Evolutionary conservation across 2,797 vertebrate genomes (phyloP).

Genomic region (Parauchenoglanis ngamensis): DNA sequence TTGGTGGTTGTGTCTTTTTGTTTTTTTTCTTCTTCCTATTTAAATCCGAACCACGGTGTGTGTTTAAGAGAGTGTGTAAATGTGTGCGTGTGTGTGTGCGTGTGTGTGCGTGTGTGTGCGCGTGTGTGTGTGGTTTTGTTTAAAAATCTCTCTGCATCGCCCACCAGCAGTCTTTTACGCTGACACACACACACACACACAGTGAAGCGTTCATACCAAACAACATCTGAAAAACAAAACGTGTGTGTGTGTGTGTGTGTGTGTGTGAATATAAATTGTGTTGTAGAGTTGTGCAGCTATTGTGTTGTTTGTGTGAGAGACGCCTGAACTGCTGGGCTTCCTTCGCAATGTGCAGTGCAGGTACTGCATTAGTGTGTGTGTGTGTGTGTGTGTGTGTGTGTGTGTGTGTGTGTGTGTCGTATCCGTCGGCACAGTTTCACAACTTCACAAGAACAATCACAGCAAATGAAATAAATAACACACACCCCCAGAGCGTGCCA

Average conservation of each 20-base stretch:
- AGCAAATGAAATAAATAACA: conserved; percentile 37
- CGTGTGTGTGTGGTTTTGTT: conserved; percentile 16
- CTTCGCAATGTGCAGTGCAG: conserved; percentile 83
- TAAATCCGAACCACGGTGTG: conserved; percentile 67
- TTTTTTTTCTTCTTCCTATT: conserved; percentile 57
- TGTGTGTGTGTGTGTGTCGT: conserved; percentile 40
- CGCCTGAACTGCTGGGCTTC: conserved; percentile 82
- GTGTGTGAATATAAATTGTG: conserved; percentile 56
- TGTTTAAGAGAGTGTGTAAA: conserved; percentile 33
- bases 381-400: conserved; percentile 7
- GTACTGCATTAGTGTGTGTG: conserved; percentile 68
- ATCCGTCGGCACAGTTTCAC: conserved; percentile 40
- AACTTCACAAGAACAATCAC: conserved; percentile 57
- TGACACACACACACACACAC: conserved; percentile 46
- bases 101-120: conserved; percentile 53
- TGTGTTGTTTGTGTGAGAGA: conserved; percentile 61
- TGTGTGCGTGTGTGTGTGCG: conserved; percentile 54
- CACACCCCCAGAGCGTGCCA: neutral
- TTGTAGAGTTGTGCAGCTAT: conserved; percentile 16
- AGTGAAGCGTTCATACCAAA: conserved; percentile 75
- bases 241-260: conserved; percentile 66
- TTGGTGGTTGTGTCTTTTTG: conserved; percentile 67
- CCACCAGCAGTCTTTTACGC: conserved; percentile 68
- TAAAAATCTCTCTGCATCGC: conserved; percentile 63
- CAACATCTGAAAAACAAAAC: conserved; percentile 62